Conservation (phyloP, 2,888 invertebrate species). For the Antheraea assamensis region DNA sequence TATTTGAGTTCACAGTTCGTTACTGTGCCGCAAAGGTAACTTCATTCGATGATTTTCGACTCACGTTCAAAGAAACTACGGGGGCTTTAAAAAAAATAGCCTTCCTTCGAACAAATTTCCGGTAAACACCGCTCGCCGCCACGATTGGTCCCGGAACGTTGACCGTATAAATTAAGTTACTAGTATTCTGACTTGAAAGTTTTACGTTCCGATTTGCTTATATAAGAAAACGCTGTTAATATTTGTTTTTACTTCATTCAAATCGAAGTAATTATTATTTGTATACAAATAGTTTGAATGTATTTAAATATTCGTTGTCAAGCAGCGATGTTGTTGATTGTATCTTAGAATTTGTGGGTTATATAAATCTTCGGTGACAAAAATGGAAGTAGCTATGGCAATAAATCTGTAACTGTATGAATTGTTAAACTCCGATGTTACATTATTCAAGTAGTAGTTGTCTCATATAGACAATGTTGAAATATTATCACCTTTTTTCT, state of each 20-base stretch:
- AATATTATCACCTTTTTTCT: neutral
- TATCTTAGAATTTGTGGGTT: neutral
- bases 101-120: constrained; percentile 62
- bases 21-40: constrained; percentile 14
- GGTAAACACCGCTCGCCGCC: constrained; percentile 51
- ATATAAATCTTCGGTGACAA: no score
- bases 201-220: constrained; percentile 42
- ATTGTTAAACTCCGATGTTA: no score
- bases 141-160: constrained; percentile 54
- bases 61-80: constrained; percentile 52
- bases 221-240: constrained; percentile 24
- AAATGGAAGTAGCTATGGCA: no score
- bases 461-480: neutral
- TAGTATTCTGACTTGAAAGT: constrained; percentile 51
- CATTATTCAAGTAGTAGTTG: neutral
- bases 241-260: neutral
- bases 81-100: constrained; percentile 53
- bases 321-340: neutral
- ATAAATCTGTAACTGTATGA: no score
- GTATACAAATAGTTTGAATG: no score
- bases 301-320: no score
- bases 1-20: constrained; percentile 21
- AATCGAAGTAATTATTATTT: neutral
- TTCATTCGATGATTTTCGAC: constrained; percentile 46
- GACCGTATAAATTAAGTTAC: constrained; percentile 66